phyloP scores from a whole-genome alignment of 2,888 invertebrate genomes.

The Rhopalosiphum nymphaeae region DNA sequence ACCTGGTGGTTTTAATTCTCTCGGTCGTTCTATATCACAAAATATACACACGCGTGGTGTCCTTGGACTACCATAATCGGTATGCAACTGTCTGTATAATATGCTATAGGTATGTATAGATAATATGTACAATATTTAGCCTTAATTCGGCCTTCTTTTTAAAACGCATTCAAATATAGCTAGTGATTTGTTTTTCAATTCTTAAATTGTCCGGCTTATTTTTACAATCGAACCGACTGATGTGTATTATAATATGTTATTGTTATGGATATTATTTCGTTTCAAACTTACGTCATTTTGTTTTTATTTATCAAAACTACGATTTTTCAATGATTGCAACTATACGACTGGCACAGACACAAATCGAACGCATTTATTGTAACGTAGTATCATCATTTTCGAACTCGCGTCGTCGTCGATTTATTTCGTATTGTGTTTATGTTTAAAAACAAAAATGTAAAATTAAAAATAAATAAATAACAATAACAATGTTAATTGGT shows the following conservation, averaged over 20 bases:
- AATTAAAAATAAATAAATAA: not conserved
- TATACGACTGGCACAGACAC: not conserved
- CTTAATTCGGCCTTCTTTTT: slow-evolving; percentile 53
- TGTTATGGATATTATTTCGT: slow-evolving; percentile 20
- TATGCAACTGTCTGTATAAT: not conserved
- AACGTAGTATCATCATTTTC: not conserved
- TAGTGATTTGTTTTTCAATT: not conserved
- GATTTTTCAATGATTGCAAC: not conserved
- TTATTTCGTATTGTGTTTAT: not conserved
- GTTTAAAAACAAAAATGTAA: not conserved
- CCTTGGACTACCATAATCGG: slow-evolving; percentile 57
- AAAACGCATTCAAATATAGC: slow-evolving; percentile 14
- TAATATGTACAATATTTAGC: slow-evolving; percentile 21
- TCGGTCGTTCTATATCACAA: slow-evolving; percentile 30
- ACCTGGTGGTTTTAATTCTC: not conserved
- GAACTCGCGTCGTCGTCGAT: not conserved
- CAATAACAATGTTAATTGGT: not conserved
- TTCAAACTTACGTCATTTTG: slow-evolving; percentile 47
- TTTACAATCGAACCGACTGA: not conserved
- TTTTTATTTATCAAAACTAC: not conserved
- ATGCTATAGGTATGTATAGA: not conserved
- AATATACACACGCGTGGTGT: slow-evolving; percentile 29
- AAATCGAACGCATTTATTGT: not conserved
- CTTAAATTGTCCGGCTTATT: not conserved
- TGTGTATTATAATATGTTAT: not conserved